A percentile compares a stretch with the other conserved stretches of the same genome.
Evolutionary conservation across 2,113 vertebrate genomes (phyloP).

Genomic region (Regulus satrapa): DNA sequence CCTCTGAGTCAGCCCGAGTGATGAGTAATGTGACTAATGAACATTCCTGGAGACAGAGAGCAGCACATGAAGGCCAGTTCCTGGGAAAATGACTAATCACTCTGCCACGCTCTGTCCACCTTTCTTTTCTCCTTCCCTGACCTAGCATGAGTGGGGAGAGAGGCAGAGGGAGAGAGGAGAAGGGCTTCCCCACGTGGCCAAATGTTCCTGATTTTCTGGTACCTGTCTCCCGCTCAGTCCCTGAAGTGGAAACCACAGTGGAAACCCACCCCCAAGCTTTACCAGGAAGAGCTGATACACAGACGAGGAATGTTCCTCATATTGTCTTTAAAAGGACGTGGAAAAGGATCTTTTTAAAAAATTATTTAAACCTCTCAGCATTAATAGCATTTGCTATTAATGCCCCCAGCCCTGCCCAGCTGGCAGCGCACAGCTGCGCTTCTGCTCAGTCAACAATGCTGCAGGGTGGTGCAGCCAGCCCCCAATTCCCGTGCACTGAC

Average conservation of each 20-base stretch:
- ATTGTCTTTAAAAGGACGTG: not conserved
- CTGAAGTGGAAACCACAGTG: not conserved
- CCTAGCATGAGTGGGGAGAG: not conserved
- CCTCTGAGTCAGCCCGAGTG: not conserved
- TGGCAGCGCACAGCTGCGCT: not conserved
- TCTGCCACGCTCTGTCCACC: not conserved
- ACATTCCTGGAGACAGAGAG: not conserved
- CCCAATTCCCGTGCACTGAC: accelerated
- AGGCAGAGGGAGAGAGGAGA: not conserved
- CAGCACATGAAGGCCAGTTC: not conserved
- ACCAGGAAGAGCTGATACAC: not conserved
- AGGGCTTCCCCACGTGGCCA: not conserved
- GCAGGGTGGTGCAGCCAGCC: not conserved
- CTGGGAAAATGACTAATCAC: conserved; percentile 9
- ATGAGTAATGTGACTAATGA: not conserved
- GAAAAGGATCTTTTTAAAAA: not conserved
- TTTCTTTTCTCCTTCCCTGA: not conserved
- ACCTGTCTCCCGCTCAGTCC: not conserved
- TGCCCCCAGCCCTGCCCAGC: accelerated
- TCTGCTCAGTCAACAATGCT: accelerated
- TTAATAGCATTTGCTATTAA: not conserved
- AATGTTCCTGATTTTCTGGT: not conserved
- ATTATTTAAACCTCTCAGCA: not conserved
- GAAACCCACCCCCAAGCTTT: not conserved
- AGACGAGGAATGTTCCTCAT: not conserved